A percentile compares a stretch with the other conserved stretches of the same genome.
These are phyloP conservation scores for Neofelis nebulosa DNA, from an alignment of 2,113 vertebrate species.

Conservation along the genomic window DNA sequence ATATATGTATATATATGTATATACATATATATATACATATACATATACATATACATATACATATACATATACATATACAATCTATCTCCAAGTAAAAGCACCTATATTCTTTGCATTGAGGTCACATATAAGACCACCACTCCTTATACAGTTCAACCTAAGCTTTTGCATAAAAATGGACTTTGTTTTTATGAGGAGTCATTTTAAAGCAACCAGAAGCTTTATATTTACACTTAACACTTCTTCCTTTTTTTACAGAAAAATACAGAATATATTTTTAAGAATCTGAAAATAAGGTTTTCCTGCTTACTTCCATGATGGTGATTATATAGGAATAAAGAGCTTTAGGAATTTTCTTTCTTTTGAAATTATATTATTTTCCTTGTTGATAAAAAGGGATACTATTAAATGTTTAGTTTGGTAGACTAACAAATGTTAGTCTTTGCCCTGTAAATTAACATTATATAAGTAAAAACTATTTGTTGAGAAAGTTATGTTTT, in stretches of 20 bases:
- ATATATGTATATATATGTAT: not conserved
- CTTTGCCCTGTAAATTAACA: not conserved
- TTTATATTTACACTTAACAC: not conserved
- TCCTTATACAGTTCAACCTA: not conserved
- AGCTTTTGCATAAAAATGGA: not conserved
- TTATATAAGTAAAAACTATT: constrained; percentile 47
- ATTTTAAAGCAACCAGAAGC: not conserved
- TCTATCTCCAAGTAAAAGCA: not conserved
- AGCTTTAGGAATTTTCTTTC: not conserved
- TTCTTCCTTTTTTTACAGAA: not conserved
- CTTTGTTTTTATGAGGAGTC: constrained; percentile 19
- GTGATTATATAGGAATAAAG: constrained; percentile 9
- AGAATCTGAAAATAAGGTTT: constrained; percentile 41
- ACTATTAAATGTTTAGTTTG: not conserved
- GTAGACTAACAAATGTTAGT: not conserved
- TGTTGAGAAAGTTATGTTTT: constrained; percentile 32
- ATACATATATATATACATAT: not conserved
- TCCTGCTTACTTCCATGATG: not conserved
- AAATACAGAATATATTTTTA: constrained; percentile 18
- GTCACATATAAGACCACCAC: not conserved
- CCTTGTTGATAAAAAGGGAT: not conserved
- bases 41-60: no score
- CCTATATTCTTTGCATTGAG: not conserved
- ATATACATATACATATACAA: not conserved
- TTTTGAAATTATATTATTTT: constrained; percentile 46